Evolutionary conservation across 1,140 invertebrate species (phyloP), one percentile per base, ranked within the genome.

Genomic region (Linepithema humile): DNA sequence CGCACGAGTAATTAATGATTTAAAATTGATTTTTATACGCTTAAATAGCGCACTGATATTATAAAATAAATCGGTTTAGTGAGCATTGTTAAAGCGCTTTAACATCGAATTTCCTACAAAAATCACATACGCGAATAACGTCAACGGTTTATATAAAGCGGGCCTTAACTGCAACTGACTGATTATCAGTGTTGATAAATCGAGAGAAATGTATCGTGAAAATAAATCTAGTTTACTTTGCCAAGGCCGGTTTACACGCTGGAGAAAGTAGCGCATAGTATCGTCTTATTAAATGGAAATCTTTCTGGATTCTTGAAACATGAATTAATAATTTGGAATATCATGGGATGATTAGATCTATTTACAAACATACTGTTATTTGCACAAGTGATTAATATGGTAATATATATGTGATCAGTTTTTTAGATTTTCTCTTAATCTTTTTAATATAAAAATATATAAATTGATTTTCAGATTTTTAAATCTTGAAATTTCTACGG

Each of bases 121-220:
- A 35, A 4, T 3, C 15, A 50, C 20, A 32, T 62, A 75, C 12
- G 55, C 50, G 57, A 38, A 40, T 67, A 12, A 32, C 20, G 12
- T 35, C 20, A 43, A 72, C 50, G 26, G 48, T 88, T 82, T 87
- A 85, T 73, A 64, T 82, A 85, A 88, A 86, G 40, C 17, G 29
- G 1, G n/a, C 38, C 7, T 84, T 65, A 38, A 57, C 1, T 72
- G 67, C 60, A 85, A 75, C 48, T 29, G 75, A 85, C 26, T 50
- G 26, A 64, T 23, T n/a, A 20, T 7, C 40, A 20, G 9, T 15
- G 26, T 23, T 45, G 84, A 85, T 89, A 78, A 85, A 82, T 86
- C 64, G 23, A 38, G 57, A 85, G 87, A 89, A 88, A 86, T 86
- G 82, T 86, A 84, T 82, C 80, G 50, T 53, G n/a, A 48, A 89